A percentile compares a stretch with the other conserved stretches of the same genome.
These are phyloP conservation scores for Sarcophaga peregrina DNA, from an alignment of 1,140 invertebrate species.

Conservation along the genomic window DNA sequence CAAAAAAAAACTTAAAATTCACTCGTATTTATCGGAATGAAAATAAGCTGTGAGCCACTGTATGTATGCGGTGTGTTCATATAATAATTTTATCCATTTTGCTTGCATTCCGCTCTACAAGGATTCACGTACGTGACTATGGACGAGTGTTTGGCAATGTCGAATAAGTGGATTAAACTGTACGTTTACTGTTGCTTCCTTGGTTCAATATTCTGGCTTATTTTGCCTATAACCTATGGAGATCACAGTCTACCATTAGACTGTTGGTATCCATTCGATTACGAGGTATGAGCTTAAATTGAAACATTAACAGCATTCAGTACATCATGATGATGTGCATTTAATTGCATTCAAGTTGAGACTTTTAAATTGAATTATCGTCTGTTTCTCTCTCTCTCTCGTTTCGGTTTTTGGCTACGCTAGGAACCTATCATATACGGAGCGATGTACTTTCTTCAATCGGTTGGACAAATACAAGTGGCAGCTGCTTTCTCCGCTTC, in stretches of 20 bases:
- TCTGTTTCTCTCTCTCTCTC: no score
- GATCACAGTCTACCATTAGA: slow-evolving; percentile 57
- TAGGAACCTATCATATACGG: slow-evolving; percentile 60
- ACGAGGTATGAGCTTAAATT: slow-evolving; percentile 49
- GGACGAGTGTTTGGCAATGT: slow-evolving; percentile 46
- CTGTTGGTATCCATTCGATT: slow-evolving; percentile 64
- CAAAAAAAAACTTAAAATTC: no score
- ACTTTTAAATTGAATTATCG: not conserved
- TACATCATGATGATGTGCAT: not conserved
- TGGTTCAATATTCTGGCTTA: slow-evolving; percentile 58
- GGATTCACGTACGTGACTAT: slow-evolving; percentile 60
- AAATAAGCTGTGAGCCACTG: no score
- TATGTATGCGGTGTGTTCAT: no score
- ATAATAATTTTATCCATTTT: not conserved
- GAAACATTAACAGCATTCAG: not conserved
- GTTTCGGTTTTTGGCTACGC: not conserved
- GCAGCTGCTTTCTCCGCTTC: slow-evolving; percentile 56
- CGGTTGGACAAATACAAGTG: slow-evolving; percentile 59
- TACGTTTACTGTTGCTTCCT: slow-evolving; percentile 59
- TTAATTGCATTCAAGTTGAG: not conserved
- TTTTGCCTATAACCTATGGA: slow-evolving; percentile 55
- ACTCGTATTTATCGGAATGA: no score
- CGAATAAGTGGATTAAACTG: slow-evolving; percentile 55
- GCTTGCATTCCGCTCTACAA: not conserved
- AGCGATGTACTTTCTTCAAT: slow-evolving; percentile 55